A percentile compares a stretch with the other conserved stretches of the same genome.
These are phyloP conservation scores for Anoura caudifer DNA, from an alignment of 2,113 vertebrate genomes.

Conservation along the genomic window DNA sequence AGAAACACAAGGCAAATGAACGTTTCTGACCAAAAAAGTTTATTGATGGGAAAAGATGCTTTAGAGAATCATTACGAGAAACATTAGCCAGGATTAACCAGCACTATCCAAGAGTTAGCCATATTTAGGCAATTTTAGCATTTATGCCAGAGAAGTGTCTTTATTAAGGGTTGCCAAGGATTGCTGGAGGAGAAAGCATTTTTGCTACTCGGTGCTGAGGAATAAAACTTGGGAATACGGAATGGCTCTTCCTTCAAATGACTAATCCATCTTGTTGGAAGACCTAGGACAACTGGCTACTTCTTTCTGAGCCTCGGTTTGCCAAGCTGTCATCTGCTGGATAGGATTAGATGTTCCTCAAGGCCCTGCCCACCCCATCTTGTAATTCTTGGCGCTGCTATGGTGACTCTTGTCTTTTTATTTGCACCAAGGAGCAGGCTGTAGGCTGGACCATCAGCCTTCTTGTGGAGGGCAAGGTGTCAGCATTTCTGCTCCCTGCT, in stretches of 20 bases:
- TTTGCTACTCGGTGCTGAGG: background rate
- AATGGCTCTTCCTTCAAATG: background rate
- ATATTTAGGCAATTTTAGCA: constrained; percentile 46
- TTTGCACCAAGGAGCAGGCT: background rate
- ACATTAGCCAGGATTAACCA: constrained; percentile 62
- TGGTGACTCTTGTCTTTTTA: background rate
- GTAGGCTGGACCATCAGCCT: background rate
- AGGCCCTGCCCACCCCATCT: background rate
- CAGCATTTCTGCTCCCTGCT: background rate
- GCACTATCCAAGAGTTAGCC: constrained; percentile 63
- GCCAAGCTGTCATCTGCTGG: background rate
- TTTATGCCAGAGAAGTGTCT: constrained; percentile 36
- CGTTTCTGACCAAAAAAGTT: constrained; percentile 55
- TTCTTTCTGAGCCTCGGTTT: background rate
- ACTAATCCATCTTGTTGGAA: background rate
- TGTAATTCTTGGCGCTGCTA: background rate
- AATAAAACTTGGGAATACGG: background rate
- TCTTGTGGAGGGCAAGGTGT: background rate
- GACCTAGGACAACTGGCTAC: background rate
- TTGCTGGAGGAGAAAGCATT: background rate
- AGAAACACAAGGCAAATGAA: constrained; percentile 69
- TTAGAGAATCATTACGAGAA: constrained; percentile 39
- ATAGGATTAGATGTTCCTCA: background rate
- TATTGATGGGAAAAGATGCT: constrained; percentile 64
- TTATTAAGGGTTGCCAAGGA: background rate